These are phyloP conservation scores for Microtus pennsylvanicus DNA, from an alignment of 2,113 vertebrate genomes.

Conservation along the genomic window DNA sequence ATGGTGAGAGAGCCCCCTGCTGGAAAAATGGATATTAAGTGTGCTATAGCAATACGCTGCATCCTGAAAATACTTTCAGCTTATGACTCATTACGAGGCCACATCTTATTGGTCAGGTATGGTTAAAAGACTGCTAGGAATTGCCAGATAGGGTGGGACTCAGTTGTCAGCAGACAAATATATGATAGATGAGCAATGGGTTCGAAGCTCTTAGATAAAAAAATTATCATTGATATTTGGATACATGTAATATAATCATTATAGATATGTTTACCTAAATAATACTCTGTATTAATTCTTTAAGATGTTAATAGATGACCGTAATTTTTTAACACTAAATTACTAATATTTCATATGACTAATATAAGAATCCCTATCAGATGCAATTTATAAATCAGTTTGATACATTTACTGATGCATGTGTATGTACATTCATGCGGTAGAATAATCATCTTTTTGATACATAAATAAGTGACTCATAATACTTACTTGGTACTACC, in stretches of 20 bases:
- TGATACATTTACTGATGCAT: background rate
- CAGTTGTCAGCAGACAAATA: background rate
- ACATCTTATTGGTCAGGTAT: background rate
- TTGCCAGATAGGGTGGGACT: background rate
- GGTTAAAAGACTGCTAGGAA: background rate
- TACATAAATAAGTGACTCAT: background rate
- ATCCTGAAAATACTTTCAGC: constrained; percentile 17
- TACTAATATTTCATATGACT: background rate
- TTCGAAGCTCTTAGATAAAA: background rate
- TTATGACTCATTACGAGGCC: background rate
- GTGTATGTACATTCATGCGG: background rate
- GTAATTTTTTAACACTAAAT: background rate
- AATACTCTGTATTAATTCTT: background rate
- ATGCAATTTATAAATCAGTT: background rate
- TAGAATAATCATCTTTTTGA: constrained; percentile 2
- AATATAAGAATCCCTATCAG: background rate
- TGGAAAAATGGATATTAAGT: constrained; percentile 63
- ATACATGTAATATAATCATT: background rate
- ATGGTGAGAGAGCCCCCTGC: constrained; percentile 78
- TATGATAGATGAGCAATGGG: background rate
- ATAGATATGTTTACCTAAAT: background rate
- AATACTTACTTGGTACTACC: background rate
- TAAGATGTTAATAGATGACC: background rate
- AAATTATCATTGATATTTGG: constrained; percentile 22
- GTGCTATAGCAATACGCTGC: accelerated